Evolutionary conservation across 2,888 invertebrate species (phyloP), one percentile per base, ranked within the genome.

Genomic region (Lepidocyrtoides sp.): DNA sequence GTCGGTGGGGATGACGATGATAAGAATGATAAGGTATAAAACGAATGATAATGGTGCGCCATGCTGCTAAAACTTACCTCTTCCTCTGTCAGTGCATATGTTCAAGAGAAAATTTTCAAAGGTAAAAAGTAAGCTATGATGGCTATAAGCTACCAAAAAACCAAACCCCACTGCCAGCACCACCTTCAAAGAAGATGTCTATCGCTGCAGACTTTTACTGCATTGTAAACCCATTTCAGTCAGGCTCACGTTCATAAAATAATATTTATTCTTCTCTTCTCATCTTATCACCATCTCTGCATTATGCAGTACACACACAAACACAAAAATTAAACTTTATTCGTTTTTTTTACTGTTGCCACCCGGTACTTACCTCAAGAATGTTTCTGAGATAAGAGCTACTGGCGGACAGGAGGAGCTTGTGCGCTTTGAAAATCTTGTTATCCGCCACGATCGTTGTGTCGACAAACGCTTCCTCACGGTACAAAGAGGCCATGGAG

Each of bases 341-440:
- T n/a, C n/a, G n/a, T n/a, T n/a, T n/a, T n/a, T n/a, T n/a, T n/a
- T n/a, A n/a, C n/a, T n/a, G n/a, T n/a, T n/a, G n/a, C n/a, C n/a
- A n/a, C n/a, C n/a, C n/a, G n/a, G 5, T 51, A 41, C 92, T 93
- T 89, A 94, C 94, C 91, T 94, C 94, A 57, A 94, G 91, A 82
- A 94, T 94, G 51, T 88, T 92, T 85, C 93, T 93, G 48, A 94
- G 88, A 87, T 93, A 94, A 51, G 93, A 92, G 81, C 94, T 94
- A 84, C 94, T 93, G 44, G 94, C 94, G 14, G 93, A 93, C 54
- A 94, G 89, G 32, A 94, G 91, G 44, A 94, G 91, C 66, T 93
- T 93, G 83, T 94, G 94, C 77, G 94, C 94, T 92, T 94, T 94
- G 86, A 93, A 94, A 57, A 94, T 93, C 90, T 94, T 93, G 91